phyloP scores from a whole-genome alignment of 2,888 invertebrate species.

The Yponomeuta cagnagella region DNA sequence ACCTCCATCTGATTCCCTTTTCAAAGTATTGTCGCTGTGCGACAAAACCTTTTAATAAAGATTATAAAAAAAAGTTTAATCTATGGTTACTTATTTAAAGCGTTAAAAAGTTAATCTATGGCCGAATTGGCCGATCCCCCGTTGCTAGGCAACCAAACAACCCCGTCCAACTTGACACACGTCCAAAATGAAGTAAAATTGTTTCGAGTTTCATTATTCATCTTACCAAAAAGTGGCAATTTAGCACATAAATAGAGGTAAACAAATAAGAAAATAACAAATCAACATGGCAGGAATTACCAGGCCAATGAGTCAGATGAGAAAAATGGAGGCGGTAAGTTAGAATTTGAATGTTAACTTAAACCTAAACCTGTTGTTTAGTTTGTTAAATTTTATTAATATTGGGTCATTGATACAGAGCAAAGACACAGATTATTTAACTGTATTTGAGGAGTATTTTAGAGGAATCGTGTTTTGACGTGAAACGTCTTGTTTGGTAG shows the following conservation, averaged over 20 bases:
- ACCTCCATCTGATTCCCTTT: no score
- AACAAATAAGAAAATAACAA: constrained; percentile 1
- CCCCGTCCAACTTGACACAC: not conserved
- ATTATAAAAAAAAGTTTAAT: no score
- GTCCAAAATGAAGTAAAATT: not conserved
- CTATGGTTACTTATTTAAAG: not conserved
- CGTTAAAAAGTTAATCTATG: no score
- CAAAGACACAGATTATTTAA: no score
- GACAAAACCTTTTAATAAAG: no score
- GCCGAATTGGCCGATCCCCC: not conserved
- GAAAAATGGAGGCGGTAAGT: constrained; percentile 58
- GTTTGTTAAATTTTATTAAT: no score
- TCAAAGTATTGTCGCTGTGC: no score
- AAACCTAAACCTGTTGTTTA: not conserved
- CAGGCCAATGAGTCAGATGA: constrained; percentile 59
- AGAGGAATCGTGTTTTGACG: no score
- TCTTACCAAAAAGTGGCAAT: not conserved
- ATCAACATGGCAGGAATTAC: constrained; percentile 41
- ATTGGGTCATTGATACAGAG: no score
- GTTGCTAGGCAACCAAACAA: constrained; percentile 10
- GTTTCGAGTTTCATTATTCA: not conserved
- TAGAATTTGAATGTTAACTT: not conserved
- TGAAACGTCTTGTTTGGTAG: no score
- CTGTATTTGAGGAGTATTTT: no score
- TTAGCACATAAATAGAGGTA: not conserved